These are phyloP conservation scores for Coregonus ussuriensis DNA, from an alignment of 2,797 vertebrate genomes.

Conservation along the genomic window DNA sequence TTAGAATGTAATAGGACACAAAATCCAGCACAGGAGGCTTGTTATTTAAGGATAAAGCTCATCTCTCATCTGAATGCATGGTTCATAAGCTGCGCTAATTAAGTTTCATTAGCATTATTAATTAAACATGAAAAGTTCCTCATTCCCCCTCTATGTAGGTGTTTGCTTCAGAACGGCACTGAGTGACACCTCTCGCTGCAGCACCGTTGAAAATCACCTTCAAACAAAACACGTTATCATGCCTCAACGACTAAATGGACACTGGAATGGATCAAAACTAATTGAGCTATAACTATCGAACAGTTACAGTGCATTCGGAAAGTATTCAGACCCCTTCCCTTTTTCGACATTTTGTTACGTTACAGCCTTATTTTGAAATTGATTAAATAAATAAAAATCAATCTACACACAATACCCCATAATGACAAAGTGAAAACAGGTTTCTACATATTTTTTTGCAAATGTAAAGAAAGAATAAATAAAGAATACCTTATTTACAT, in stretches of 20 bases:
- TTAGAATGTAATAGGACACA: conserved; percentile 82
- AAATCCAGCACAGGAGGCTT: conserved; percentile 80
- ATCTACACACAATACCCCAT: too few species aligned
- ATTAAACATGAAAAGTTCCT: conserved; percentile 82
- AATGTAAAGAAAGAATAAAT: too few species aligned
- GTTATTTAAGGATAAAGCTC: conserved; percentile 86
- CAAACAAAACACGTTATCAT: conserved; percentile 17
- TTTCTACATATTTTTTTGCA: too few species aligned
- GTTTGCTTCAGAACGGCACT: conserved; percentile 62
- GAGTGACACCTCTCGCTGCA: conserved; percentile 63
- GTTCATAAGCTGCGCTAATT: conserved; percentile 85
- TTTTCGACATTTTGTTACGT: conserved; percentile 20
- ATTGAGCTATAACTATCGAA: background rate
- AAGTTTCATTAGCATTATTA: conserved; percentile 84
- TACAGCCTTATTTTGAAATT: background rate
- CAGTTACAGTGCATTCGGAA: too few species aligned
- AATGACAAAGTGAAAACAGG: too few species aligned
- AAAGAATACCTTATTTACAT: too few species aligned
- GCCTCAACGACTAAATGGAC: conserved; percentile 18
- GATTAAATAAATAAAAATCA: too few species aligned
- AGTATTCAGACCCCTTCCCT: too few species aligned
- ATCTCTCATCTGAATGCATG: conserved; percentile 85
- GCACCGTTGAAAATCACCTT: conserved; percentile 41
- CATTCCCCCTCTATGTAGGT: conserved; percentile 74
- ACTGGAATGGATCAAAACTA: background rate